Base-by-base conservation (phyloP, 2,888 invertebrate genomes). In the Alviniconcha strummeri region DNA sequence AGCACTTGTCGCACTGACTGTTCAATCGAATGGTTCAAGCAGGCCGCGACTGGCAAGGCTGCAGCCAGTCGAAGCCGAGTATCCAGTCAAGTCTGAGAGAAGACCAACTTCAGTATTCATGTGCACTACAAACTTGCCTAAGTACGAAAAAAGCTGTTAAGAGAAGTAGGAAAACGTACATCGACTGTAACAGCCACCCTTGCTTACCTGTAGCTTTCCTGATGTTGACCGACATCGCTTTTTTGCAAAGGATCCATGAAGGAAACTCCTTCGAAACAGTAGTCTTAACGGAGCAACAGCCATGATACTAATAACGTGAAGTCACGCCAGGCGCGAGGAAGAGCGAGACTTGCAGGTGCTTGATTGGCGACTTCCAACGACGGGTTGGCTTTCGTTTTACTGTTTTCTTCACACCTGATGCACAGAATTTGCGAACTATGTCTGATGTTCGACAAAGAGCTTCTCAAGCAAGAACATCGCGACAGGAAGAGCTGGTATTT, bases 231-330 rank as follows among this genome's bases (percentile, higher is more conserved):
- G 64, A 74, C 76, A 77, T 83, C 78, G 81, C 78, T 83, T 85
- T 76, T 79, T 76, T 9, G 79, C 71, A 74, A 85, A 83, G 69
- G 81, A 78, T 83, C 83, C 83, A 69, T 83, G 83, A 72, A 85
- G 81, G 83, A 78, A 83, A 81, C 81, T 81, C 85, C 85, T 72
- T 72, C 83, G 60, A 55, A 85, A 81, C 85, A 85, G 81, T 74
- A 85, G 74, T 67, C 81, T 83, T 54, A 85, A 54, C 74, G 85
- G 81, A 80, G 85, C 80, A 78, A 83, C 81, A 78, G 85, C 85
- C 85, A 85, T 85, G 83, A 85, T 83, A 76, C 81, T 83, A 56
- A 17, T 77, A 67, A 36, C 57, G 69, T 36, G 19, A 71, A 71
- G 9, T 84, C 84, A 69, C 84, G 81, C n/a, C n/a, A 5, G 15